Conservation (phyloP, 2,113 vertebrate genomes). For the Nestor notabilis region DNA sequence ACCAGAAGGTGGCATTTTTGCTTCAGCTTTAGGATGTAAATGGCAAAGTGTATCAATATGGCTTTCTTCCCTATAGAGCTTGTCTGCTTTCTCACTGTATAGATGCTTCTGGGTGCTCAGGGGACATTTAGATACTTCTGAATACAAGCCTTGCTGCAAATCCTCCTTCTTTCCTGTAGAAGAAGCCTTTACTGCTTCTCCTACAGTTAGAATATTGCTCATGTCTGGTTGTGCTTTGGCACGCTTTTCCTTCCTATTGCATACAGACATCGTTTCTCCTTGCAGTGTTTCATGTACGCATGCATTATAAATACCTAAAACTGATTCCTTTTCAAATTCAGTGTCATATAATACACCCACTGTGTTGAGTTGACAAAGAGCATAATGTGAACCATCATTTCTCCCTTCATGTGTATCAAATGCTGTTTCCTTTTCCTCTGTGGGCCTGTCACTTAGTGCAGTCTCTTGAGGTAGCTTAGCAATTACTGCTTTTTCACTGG, state of each 20-base stretch:
- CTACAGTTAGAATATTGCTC: slow-evolving; percentile 15
- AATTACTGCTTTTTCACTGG: slow-evolving; percentile 81
- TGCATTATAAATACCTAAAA: slow-evolving; percentile 75
- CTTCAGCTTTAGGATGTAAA: slow-evolving; percentile 37
- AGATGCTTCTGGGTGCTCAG: neutral
- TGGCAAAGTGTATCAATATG: neutral
- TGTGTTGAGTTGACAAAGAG: slow-evolving; percentile 78
- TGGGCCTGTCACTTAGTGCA: slow-evolving; percentile 79
- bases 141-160: slow-evolving; percentile 5
- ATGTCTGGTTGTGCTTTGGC: slow-evolving; percentile 53
- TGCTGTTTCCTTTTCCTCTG: slow-evolving; percentile 77
- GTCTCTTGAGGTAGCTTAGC: slow-evolving; percentile 81
- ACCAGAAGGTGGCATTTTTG: slow-evolving; percentile 33
- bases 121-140: neutral
- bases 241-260: slow-evolving; percentile 35
- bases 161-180: neutral
- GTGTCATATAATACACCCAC: slow-evolving; percentile 75
- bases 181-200: slow-evolving; percentile 46
- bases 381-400: slow-evolving; percentile 79
- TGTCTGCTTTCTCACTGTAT: neutral
- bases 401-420: slow-evolving; percentile 83
- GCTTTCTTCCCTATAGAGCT: slow-evolving; percentile 9
- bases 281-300: slow-evolving; percentile 57
- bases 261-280: slow-evolving; percentile 51
- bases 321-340: slow-evolving; percentile 75